Percentiles rank a stretch among this genome's conserved stretches.
Evolutionary conservation across 2,888 invertebrate genomes (phyloP).

Genomic region (Protophormia terraenovae): DNA sequence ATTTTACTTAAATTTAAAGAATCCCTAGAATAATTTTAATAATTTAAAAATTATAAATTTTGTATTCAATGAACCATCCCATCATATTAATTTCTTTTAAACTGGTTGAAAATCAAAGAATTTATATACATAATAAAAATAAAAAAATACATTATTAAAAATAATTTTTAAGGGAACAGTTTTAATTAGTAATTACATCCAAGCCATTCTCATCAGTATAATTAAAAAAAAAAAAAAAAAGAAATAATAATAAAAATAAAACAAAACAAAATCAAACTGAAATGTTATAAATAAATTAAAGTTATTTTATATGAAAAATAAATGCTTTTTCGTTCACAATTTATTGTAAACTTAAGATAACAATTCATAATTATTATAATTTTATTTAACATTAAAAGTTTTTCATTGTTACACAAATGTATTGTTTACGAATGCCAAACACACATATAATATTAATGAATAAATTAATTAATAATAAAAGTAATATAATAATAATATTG

Average conservation of each 20-base stretch:
- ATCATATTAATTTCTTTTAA: background rate
- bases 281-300: conserved; percentile 18
- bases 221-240: background rate
- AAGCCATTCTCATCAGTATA: background rate
- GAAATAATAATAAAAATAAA: background rate
- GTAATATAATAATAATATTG: conserved; percentile 72
- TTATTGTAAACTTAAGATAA: background rate
- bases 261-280: background rate
- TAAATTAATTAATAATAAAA: background rate
- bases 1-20: too few relatives aligned
- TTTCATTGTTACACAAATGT: conserved; percentile 41
- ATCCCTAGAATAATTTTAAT: too few relatives aligned
- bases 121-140: conserved; percentile 70
- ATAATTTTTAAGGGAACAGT: conserved; percentile 70
- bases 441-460: conserved; percentile 10
- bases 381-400: conserved; percentile 4
- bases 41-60: too few relatives aligned
- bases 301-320: conserved; percentile 27
- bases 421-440: conserved; percentile 47
- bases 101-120: conserved; percentile 46
- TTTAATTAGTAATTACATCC: conserved; percentile 51
- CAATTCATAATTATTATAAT: background rate
- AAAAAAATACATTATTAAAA: conserved; percentile 53
- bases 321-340: background rate
- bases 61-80: too few relatives aligned